Percentiles rank a stretch among this genome's conserved stretches.
These are phyloP conservation scores for Pedetes capensis DNA, from an alignment of 2,113 vertebrate species.

Conservation along the genomic window DNA sequence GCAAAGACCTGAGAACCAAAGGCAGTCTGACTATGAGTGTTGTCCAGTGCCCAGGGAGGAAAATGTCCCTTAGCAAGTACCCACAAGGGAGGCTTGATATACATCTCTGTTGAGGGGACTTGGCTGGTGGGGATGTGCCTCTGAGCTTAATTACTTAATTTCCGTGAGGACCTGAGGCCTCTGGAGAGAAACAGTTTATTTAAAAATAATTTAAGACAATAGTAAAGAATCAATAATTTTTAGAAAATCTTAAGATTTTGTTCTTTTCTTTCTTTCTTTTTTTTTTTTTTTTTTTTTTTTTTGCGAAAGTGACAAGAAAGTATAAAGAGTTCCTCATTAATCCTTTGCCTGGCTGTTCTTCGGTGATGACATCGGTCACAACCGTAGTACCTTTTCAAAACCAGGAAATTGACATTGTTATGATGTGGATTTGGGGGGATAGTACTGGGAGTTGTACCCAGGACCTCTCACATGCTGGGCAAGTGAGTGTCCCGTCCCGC, in stretches of 20 bases:
- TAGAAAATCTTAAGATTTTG: too few relatives aligned
- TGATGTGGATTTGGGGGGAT: too few relatives aligned
- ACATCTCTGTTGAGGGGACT: background rate
- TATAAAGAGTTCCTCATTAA: background rate
- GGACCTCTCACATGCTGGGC: too few relatives aligned
- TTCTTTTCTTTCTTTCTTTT: too few relatives aligned
- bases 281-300: background rate
- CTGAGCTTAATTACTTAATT: background rate
- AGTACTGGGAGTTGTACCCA: too few relatives aligned
- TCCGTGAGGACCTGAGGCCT: background rate
- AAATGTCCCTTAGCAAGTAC: background rate
- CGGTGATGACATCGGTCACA: background rate
- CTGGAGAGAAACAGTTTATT: background rate
- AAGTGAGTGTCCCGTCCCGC: too few relatives aligned
- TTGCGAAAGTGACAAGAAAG: background rate
- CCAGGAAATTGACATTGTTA: background rate
- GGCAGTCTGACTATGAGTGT: background rate
- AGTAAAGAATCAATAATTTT: background rate
- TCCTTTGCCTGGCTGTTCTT: background rate
- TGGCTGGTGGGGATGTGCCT: background rate
- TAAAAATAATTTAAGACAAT: background rate
- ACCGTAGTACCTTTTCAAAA: background rate
- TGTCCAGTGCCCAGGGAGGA: background rate
- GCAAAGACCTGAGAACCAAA: background rate
- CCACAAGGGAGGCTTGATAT: background rate